A percentile compares a stretch with the other conserved stretches of the same genome.
phyloP scores from a whole-genome alignment of 1,140 invertebrate species.

The Drosophila pseudoobscura region DNA sequence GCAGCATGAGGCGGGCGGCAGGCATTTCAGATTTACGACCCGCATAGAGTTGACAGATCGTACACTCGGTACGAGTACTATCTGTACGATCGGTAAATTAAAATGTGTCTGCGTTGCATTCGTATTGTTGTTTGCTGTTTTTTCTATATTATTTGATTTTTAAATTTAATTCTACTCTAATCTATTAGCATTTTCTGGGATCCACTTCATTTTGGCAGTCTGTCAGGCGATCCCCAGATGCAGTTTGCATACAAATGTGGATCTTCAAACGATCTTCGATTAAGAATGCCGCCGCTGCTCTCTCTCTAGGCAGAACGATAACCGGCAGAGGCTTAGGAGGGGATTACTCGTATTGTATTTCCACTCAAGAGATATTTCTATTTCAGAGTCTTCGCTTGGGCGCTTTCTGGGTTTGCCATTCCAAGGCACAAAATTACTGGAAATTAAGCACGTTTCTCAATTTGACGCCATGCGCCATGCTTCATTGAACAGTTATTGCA shows the following conservation, averaged over 20 bases:
- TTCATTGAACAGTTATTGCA: slow-evolving; percentile 27
- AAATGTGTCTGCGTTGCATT: slow-evolving; percentile 21
- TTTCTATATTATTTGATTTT: slow-evolving; percentile 8
- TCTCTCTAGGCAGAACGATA: neutral
- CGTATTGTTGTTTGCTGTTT: slow-evolving; percentile 32
- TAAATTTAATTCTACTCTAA: slow-evolving; percentile 16
- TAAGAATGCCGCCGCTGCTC: slow-evolving; percentile 1
- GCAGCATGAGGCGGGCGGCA: slow-evolving; percentile 30
- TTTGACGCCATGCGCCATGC: slow-evolving; percentile 38
- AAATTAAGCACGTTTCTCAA: slow-evolving; percentile 43
- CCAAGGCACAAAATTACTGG: slow-evolving; percentile 3
- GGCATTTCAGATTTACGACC: slow-evolving; percentile 55
- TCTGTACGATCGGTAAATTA: slow-evolving; percentile 12
- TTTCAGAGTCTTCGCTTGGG: neutral
- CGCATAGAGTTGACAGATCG: slow-evolving; percentile 51
- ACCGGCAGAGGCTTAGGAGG: neutral
- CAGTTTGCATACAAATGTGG: slow-evolving; percentile 55
- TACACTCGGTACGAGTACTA: neutral
- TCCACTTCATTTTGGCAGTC: slow-evolving; percentile 50
- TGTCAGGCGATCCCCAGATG: slow-evolving; percentile 14
- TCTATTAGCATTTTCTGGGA: slow-evolving; percentile 50
- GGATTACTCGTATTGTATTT: slow-evolving; percentile 25
- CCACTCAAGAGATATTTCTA: slow-evolving; percentile 10
- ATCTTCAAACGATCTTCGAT: slow-evolving; percentile 41
- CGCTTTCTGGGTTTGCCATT: neutral